Percentiles rank a stretch among this genome's conserved stretches.
phyloP scores from a whole-genome alignment of 2,113 vertebrate genomes.

The Cynoglossus semilaevis region DNA sequence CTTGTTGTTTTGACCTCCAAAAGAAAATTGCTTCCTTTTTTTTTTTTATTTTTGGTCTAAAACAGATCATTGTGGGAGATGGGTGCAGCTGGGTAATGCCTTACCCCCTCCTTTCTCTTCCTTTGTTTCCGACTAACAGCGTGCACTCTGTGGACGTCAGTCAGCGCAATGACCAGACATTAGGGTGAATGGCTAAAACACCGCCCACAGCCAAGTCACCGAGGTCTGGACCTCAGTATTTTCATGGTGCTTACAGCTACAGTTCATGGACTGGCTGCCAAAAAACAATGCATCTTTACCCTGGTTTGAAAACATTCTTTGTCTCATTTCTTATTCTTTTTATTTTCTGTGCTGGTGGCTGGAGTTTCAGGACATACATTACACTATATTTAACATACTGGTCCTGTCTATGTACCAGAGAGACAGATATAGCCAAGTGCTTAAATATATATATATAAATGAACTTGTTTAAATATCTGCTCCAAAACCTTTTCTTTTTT shows the following conservation, averaged over 20 bases:
- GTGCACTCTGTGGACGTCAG: background rate
- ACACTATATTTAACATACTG: too few relatives aligned
- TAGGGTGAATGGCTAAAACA: background rate
- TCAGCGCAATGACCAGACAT: background rate
- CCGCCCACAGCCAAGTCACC: background rate
- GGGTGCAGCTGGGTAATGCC: background rate
- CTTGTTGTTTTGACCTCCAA: background rate
- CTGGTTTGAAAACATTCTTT: background rate
- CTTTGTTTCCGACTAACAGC: background rate
- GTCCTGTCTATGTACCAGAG: too few relatives aligned
- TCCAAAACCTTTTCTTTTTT: too few relatives aligned
- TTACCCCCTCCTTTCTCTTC: background rate
- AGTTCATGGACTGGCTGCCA: background rate
- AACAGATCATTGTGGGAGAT: background rate
- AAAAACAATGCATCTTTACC: background rate
- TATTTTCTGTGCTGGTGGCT: too few relatives aligned
- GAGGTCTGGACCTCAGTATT: background rate
- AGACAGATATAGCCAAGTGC: too few relatives aligned
- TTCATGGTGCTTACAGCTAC: background rate
- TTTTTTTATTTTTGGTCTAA: background rate
- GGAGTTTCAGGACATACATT: too few relatives aligned
- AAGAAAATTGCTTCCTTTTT: background rate
- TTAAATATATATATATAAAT: too few relatives aligned
- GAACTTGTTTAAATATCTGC: too few relatives aligned
- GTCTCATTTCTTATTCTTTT: too few relatives aligned